Evolutionary conservation across 2,113 vertebrate species (phyloP).

Genomic region (Pao palembangensis): DNA sequence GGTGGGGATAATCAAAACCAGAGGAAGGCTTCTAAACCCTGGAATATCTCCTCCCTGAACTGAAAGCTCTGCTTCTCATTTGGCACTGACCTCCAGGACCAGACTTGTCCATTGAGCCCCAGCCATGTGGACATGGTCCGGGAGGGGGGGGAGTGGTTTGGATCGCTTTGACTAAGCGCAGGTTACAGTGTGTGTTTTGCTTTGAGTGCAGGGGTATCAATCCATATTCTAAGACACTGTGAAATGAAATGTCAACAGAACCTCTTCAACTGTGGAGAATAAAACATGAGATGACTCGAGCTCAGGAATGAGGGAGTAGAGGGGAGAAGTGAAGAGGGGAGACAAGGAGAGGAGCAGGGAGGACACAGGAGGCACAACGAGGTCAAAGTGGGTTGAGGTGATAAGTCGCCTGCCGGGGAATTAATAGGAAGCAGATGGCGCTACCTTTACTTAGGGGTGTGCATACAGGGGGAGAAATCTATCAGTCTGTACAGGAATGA

Average conservation of each 20-base stretch:
- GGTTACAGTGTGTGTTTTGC: constrained; percentile 37
- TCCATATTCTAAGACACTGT: constrained; percentile 54
- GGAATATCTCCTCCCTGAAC: constrained; percentile 66
- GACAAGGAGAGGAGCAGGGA: constrained; percentile 52
- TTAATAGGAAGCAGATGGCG: constrained; percentile 75
- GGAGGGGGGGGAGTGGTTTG: constrained; percentile 30
- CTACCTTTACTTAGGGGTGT: constrained; percentile 72
- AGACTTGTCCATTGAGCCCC: constrained; percentile 59
- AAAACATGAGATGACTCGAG: constrained; percentile 47
- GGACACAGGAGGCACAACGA: constrained; percentile 54
- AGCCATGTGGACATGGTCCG: constrained; percentile 42
- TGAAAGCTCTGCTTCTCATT: constrained; percentile 71
- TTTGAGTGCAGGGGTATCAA: constrained; percentile 33
- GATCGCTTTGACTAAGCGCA: constrained; percentile 24
- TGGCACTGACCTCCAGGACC: constrained; percentile 63
- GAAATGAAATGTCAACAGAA: constrained; percentile 66
- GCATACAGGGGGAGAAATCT: constrained; percentile 61
- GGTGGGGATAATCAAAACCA: constrained; percentile 68
- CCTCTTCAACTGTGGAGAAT: constrained; percentile 57
- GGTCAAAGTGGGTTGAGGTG: constrained; percentile 67
- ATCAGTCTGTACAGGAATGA: constrained; percentile 50
- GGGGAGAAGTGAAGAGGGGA: constrained; percentile 32
- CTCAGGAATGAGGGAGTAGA: constrained; percentile 60
- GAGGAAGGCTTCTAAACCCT: constrained; percentile 64
- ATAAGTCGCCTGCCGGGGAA: constrained; percentile 75